Base-by-base conservation (phyloP, 2,888 invertebrate species). In the Hartigia nigra region DNA sequence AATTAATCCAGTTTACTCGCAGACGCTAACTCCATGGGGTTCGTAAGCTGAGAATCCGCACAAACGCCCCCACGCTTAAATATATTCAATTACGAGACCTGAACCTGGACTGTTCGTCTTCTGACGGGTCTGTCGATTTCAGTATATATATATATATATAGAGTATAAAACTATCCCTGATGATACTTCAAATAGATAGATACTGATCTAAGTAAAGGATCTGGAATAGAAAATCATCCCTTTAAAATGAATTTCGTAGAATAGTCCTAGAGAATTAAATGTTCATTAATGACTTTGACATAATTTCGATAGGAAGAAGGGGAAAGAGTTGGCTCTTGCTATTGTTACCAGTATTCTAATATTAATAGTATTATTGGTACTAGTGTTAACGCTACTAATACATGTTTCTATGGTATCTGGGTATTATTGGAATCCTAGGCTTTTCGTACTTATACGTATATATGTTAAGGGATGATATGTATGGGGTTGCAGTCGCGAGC, bases 1-100 rank as follows among this genome's bases (percentile, higher is more conserved):
- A 89, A 91, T 91, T 91, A 91, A 91, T 91, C 91, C 91, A 90
- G 91, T 91, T 91, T 91, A 90, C 88, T 88, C 85, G 90, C 88
- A 90, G 89, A 90, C 90, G 87, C 81, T 84, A 85, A 80, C 78
- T 80, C 77, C 79, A 77, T 76, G 81, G 86, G 86, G 82, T 82
- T 82, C 85, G 87, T 90, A 89, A 91, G 91, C 90, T 86, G 90
- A 89, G 91, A 91, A 91, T 90, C 91, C 91, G 84, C 88, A 91
- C 91, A 91, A 91, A 85, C 89, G 91, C 89, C 86, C 85, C 87
- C 88, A 85, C 86, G 86, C 88, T 87, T 88, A 87, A 86, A 88
- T 89, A 88, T 90, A 90, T 90, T 90, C 87, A 87, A 90, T 90
- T 90, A 90, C 88, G 81, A 80, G 81, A 76, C 83, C 85, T 82